Evolutionary conservation across 2,113 vertebrate genomes (phyloP).

Genomic region (Macrotis lagotis): DNA sequence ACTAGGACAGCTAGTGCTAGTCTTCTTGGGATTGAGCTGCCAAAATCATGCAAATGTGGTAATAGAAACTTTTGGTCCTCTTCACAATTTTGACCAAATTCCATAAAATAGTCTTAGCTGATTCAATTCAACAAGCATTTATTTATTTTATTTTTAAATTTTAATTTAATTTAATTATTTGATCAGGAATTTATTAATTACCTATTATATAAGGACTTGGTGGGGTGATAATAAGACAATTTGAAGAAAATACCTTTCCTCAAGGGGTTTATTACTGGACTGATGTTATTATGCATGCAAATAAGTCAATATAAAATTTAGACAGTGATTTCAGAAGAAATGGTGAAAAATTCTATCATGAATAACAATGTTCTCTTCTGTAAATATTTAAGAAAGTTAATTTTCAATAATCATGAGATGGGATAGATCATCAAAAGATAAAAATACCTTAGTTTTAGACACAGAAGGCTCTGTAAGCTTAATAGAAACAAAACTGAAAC

Average conservation of each 20-base stretch:
- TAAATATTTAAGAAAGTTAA: neutral
- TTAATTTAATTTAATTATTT: too few species aligned
- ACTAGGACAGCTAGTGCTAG: neutral
- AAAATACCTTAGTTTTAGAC: neutral
- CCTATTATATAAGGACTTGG: neutral
- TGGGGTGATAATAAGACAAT: neutral
- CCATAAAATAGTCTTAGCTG: neutral
- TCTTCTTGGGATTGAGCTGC: neutral
- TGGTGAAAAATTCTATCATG: neutral
- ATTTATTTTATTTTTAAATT: too few species aligned
- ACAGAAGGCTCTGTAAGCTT: neutral
- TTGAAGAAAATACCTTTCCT: neutral
- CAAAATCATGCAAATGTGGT: neutral
- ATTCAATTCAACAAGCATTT: neutral
- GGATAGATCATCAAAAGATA: neutral
- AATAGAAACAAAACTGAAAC: slow-evolving; percentile 5
- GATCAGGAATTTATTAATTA: too few species aligned
- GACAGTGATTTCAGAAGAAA: slow-evolving; percentile 36
- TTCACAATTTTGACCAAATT: neutral
- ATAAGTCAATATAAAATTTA: neutral
- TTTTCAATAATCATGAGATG: neutral
- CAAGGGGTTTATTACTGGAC: neutral
- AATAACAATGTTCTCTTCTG: neutral
- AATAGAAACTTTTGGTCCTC: neutral
- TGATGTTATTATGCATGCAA: neutral